A percentile compares a stretch with the other conserved stretches of the same genome.
These are phyloP conservation scores for Gadus chalcogrammus DNA, from an alignment of 2,113 vertebrate species.

Conservation along the genomic window DNA sequence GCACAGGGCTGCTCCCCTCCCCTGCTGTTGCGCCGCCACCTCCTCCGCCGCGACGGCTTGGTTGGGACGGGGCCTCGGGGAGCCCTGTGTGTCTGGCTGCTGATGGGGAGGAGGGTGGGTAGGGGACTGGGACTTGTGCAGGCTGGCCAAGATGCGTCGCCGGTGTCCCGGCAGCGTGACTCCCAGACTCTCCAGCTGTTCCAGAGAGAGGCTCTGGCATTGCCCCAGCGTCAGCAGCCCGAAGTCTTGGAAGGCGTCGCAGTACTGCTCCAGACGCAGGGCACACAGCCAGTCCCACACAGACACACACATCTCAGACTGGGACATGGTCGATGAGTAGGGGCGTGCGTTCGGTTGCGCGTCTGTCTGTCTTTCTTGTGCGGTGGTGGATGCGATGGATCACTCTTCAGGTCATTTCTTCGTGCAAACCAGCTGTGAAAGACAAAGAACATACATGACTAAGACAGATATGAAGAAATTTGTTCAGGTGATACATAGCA, in stretches of 20 bases:
- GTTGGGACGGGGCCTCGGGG: no score
- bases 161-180: slow-evolving; percentile 83
- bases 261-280: slow-evolving; percentile 88
- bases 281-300: slow-evolving; percentile 79
- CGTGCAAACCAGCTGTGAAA: slow-evolving; percentile 32
- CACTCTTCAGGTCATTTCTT: slow-evolving; percentile 35
- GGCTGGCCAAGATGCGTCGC: slow-evolving; percentile 82
- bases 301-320: slow-evolving; percentile 48
- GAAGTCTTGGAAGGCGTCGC: slow-evolving; percentile 62
- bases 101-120: background rate
- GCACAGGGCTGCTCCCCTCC: background rate
- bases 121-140: slow-evolving; percentile 67
- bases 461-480: background rate
- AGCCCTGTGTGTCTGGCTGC: no score
- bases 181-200: slow-evolving; percentile 75
- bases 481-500: background rate
- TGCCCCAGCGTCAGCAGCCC: slow-evolving; percentile 69
- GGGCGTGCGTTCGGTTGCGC: slow-evolving; percentile 4
- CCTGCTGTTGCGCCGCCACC: slow-evolving; percentile 9
- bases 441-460: slow-evolving; percentile 12
- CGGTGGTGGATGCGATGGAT: background rate
- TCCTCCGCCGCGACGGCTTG: background rate
- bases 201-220: slow-evolving; percentile 71
- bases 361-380: background rate
- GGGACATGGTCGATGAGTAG: slow-evolving; percentile 47